Evolutionary conservation across 2,113 vertebrate genomes (phyloP).

Genomic region (Tragelaphus strepsiceros): DNA sequence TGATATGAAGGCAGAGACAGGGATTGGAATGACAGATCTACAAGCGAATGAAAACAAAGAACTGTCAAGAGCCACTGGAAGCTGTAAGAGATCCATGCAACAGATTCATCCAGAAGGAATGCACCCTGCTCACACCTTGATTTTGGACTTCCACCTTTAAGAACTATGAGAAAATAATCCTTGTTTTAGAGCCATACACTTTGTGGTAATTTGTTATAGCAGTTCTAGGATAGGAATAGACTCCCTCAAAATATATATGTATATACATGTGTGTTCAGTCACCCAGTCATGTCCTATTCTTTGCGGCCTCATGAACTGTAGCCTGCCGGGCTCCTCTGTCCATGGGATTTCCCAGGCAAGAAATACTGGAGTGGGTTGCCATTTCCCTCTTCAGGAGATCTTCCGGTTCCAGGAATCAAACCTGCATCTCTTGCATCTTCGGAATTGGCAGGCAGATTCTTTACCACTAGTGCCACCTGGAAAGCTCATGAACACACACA

Average conservation of each 20-base stretch:
- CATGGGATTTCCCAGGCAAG: not conserved
- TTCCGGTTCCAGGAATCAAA: not conserved
- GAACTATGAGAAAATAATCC: not conserved
- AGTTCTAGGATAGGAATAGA: not conserved
- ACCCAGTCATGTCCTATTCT: not conserved
- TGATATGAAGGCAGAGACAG: not conserved
- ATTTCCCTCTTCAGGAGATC: not conserved
- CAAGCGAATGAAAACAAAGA: not conserved
- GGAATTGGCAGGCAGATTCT: not conserved
- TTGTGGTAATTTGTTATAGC: not conserved
- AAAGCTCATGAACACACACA: not conserved
- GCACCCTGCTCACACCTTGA: not conserved
- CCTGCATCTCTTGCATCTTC: not conserved
- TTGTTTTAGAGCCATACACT: not conserved
- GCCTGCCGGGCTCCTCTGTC: not conserved
- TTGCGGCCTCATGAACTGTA: not conserved
- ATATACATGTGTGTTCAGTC: not conserved
- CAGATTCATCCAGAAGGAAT: not conserved
- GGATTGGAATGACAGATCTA: not conserved
- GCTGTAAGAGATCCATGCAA: not conserved
- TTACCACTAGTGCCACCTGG: not conserved
- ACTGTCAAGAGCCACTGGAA: not conserved
- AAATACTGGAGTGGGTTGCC: not conserved
- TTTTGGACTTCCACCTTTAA: not conserved
- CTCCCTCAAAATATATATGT: not conserved